Conservation (phyloP, 2,888 invertebrate genomes). For the Eupithecia vulgata region DNA sequence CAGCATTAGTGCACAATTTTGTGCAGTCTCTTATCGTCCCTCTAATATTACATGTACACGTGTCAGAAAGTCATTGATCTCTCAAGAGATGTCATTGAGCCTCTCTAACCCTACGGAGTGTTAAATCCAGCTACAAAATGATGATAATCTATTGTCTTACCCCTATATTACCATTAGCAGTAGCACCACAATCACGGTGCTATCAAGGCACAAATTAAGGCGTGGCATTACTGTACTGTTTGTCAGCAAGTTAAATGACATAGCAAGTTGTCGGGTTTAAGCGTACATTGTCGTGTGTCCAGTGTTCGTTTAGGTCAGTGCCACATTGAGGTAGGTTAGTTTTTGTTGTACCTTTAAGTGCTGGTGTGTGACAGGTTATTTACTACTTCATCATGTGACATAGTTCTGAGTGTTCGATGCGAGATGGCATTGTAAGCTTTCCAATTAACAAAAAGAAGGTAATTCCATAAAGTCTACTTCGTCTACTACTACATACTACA, state of each 20-base stretch:
- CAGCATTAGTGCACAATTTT: no score
- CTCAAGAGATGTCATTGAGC: no score
- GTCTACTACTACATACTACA: no score
- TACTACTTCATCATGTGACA: not conserved
- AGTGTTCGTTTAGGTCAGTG: not conserved
- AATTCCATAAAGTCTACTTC: no score
- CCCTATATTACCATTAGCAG: no score
- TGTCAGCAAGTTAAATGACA: not conserved
- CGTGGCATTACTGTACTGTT: not conserved
- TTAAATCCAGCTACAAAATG: no score
- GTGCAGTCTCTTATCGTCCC: no score
- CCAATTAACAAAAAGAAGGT: not conserved
- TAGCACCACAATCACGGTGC: not conserved
- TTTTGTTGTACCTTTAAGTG: not conserved
- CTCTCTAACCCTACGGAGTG: no score
- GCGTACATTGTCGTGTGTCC: not conserved
- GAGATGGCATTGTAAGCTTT: not conserved
- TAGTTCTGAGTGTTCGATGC: not conserved
- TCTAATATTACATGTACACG: no score
- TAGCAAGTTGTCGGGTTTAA: not conserved
- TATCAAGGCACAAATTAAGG: not conserved
- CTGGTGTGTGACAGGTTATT: not conserved
- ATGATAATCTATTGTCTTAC: no score
- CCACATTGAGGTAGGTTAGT: not conserved
- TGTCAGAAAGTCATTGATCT: no score